Base-by-base conservation (phyloP, 2,797 vertebrate genomes). In the Esox lucius region DNA sequence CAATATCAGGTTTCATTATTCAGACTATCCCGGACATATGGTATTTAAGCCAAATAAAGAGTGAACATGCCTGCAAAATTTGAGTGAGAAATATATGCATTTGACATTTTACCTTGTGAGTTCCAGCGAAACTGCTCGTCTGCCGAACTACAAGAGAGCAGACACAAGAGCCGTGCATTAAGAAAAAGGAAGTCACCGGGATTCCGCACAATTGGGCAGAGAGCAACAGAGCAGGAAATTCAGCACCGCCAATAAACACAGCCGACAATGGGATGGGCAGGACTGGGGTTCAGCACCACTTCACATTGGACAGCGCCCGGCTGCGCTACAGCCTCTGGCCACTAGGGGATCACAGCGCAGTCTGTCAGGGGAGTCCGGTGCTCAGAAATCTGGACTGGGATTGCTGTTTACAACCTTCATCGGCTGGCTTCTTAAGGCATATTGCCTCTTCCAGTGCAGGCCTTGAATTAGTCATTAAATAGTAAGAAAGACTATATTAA, bases 41-140 rank as follows among this genome's bases (percentile, higher is more conserved):
- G 9, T 61, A n/a, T 12, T 24, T 61, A 24, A 1, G 9, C 3
- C 22, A 12, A 61, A 24, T 61, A 61, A 26, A 53, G 15, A 35
- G 17, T 24, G 13, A 42, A 42, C 42, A 42, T 9, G 42, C 2
- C 42, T 42, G 7, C 8, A 42, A 12, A 11, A 46, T 46, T 13
- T 1, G 42, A 49, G 39, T 68, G 28, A 35, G 19, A 26, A 28
- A 46, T 59, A 53, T 56, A 5, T n/a, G 53, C 69, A 28, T 3
- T 24, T 74, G 6, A 78, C 31, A 66, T 78, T 87, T 87, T 96
- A 98, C 98, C 98, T 98, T 97, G 96, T 76, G 95, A 90, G 79
- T 97, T 96, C 98, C 98, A 99, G 80, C 96, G 96, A 90, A 97
- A 98, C 74, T 97, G 97, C 74, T 99, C 98, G 88, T 98, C 98